A percentile compares a stretch with the other conserved stretches of the same genome.
phyloP scores from a whole-genome alignment of 2,797 vertebrate species.

The Urosaurus nigricauda region DNA sequence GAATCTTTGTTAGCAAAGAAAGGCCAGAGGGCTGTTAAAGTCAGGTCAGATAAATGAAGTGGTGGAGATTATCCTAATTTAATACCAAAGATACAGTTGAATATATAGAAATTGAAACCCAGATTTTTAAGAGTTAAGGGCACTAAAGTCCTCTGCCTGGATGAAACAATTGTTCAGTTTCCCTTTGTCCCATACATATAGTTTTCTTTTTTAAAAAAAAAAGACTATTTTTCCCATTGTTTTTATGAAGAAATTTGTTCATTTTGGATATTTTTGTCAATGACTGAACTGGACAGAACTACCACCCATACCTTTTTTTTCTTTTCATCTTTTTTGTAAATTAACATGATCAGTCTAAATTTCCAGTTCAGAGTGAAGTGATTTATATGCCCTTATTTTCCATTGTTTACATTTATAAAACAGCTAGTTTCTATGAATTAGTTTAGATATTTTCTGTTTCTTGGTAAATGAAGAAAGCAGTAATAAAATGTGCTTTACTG shows the following conservation, averaged over 20 bases:
- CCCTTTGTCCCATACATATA: not conserved
- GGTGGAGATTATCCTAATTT: not conserved
- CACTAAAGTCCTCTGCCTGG: not conserved
- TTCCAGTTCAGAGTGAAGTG: not conserved
- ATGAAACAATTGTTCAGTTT: not conserved
- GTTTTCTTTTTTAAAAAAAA: not conserved
- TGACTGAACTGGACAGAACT: not conserved
- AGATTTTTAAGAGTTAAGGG: not conserved
- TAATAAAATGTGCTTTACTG: no score
- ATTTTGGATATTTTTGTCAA: not conserved
- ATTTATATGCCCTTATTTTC: no score
- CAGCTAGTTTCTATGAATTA: no score
- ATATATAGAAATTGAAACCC: not conserved
- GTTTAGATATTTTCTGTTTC: no score
- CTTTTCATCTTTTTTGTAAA: no score
- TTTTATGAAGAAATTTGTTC: not conserved
- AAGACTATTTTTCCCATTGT: not conserved
- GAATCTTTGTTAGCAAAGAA: no score
- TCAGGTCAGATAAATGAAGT: no score
- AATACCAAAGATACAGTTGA: not conserved
- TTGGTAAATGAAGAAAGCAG: no score
- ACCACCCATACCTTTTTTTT: not conserved
- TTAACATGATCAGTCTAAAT: slow-evolving; percentile 47
- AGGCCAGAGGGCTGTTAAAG: not conserved
- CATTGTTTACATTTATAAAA: no score